phyloP scores from a whole-genome alignment of 2,888 invertebrate species.

The Ceriagrion tenellum region DNA sequence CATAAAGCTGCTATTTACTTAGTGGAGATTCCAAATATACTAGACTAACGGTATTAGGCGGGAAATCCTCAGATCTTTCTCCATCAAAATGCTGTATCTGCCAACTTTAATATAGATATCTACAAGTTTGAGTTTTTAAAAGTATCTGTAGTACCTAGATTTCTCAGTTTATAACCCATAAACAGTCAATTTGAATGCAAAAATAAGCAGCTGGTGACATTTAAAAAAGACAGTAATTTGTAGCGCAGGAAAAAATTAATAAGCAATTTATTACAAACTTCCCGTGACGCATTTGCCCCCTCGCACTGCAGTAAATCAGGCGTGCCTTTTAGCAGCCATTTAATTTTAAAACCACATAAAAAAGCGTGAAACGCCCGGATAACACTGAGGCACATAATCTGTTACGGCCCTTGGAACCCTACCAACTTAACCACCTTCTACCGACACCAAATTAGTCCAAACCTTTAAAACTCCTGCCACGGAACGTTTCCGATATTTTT shows the following conservation, averaged over 20 bases:
- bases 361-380: conserved; percentile 40
- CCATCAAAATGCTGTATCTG: no score
- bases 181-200: neutral
- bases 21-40: no score
- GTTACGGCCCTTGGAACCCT: conserved; percentile 30
- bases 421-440: conserved; percentile 40
- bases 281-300: neutral
- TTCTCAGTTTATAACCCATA: neutral
- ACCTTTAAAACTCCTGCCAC: conserved; percentile 56
- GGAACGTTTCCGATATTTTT: conserved; percentile 28
- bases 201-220: neutral
- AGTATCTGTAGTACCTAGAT: no score
- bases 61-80: no score
- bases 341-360: conserved; percentile 50
- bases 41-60: no score
- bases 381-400: conserved; percentile 2
- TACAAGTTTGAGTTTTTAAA: no score
- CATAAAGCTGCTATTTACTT: no score
- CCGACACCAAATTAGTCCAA: conserved; percentile 61
- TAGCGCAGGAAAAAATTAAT: neutral
- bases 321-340: conserved; percentile 18
- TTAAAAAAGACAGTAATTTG: neutral
- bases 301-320: neutral
- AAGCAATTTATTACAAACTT: neutral
- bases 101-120: no score